These are phyloP conservation scores for Raja brachyura DNA, from an alignment of 2,113 vertebrate genomes.

Conservation along the genomic window DNA sequence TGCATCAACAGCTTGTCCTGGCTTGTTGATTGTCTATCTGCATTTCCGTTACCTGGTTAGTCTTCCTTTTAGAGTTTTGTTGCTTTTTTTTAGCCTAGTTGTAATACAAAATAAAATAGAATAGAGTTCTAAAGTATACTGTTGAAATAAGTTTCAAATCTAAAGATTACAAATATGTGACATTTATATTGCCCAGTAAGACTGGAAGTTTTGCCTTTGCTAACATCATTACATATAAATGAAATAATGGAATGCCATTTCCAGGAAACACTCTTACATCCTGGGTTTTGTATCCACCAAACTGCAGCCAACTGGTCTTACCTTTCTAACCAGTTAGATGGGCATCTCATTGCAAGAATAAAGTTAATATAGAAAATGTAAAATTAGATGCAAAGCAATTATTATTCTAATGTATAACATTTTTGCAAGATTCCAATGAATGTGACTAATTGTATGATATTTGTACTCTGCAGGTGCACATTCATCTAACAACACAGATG, in stretches of 20 bases:
- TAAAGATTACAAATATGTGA: neutral
- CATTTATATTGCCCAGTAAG: neutral
- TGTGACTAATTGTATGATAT: conserved; percentile 11
- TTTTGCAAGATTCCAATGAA: neutral
- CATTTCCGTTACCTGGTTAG: neutral
- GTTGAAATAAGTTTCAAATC: neutral
- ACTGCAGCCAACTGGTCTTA: neutral
- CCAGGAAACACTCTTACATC: neutral
- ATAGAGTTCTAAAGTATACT: neutral
- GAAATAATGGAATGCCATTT: neutral
- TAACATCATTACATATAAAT: neutral
- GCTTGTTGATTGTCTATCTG: neutral
- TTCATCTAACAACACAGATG: conserved; percentile 42
- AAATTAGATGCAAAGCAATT: neutral
- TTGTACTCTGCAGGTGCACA: conserved; percentile 50
- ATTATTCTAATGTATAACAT: neutral
- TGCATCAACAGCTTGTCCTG: neutral
- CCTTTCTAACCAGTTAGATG: neutral
- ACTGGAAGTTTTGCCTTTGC: neutral
- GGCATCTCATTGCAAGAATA: neutral
- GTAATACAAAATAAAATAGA: too few species aligned
- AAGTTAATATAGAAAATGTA: neutral
- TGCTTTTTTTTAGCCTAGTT: neutral
- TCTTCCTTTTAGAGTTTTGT: neutral
- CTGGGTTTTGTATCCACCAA: neutral